Conservation (phyloP, 2,113 vertebrate species). For the Sorex araneus region DNA sequence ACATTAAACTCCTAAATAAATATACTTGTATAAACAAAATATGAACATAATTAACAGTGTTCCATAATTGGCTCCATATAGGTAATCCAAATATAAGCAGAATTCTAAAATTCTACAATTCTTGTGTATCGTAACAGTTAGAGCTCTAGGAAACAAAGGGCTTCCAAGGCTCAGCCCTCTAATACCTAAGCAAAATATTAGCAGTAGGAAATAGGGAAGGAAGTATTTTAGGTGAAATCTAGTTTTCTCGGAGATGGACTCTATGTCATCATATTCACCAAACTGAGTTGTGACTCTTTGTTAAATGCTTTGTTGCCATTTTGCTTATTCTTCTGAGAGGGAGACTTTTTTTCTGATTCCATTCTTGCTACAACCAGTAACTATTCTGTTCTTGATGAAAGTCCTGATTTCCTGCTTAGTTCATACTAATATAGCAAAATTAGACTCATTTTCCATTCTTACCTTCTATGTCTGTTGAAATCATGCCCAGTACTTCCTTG, state of each 20-base stretch:
- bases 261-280: too few relatives aligned
- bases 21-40: slow-evolving; percentile 30
- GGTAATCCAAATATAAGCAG: slow-evolving; percentile 7
- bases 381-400: not conserved
- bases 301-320: not conserved
- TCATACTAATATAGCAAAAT: not conserved
- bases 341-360: not conserved
- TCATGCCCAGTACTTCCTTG: not conserved
- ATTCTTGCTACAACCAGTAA: not conserved
- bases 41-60: slow-evolving; percentile 45
- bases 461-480: not conserved
- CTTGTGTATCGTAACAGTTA: slow-evolving; percentile 31
- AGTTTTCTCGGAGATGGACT: not conserved
- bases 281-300: not conserved
- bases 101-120: not conserved
- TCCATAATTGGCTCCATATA: not conserved
- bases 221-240: not conserved
- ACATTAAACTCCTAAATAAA: slow-evolving; percentile 55
- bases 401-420: not conserved
- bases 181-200: not conserved
- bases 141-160: not conserved
- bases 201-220: not conserved
- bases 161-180: not conserved
- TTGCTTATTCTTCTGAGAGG: slow-evolving; percentile 4
- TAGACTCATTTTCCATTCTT: not conserved